Conservation (phyloP, 2,113 vertebrate genomes). For the Limnothrissa miodon region DNA sequence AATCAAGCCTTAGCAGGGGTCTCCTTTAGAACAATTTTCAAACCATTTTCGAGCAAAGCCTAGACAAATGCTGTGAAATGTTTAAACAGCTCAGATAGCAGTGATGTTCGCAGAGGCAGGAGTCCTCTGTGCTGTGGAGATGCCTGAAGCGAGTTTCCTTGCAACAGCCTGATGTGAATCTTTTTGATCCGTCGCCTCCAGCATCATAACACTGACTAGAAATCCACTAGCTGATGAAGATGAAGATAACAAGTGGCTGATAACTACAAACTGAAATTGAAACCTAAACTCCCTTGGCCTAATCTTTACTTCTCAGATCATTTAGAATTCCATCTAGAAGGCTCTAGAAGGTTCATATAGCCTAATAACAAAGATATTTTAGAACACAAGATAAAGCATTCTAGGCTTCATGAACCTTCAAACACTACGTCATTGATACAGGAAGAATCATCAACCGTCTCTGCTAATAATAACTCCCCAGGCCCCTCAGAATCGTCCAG, state of each 20-base stretch:
- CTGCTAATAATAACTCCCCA: too few species aligned
- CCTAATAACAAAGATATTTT: too few species aligned
- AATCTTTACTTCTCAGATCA: neutral
- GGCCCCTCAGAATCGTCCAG: too few species aligned
- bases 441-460: too few species aligned
- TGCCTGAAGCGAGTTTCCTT: neutral
- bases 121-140: neutral
- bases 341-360: neutral
- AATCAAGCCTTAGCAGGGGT: too few species aligned
- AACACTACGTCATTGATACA: too few species aligned
- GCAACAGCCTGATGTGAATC: neutral
- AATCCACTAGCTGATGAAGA: neutral
- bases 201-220: neutral
- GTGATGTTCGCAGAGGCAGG: neutral
- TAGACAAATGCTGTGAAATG: neutral
- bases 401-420: too few species aligned
- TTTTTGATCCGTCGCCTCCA: neutral
- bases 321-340: neutral
- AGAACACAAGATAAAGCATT: too few species aligned
- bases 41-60: neutral
- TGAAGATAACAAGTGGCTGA: neutral
- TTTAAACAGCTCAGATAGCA: neutral
- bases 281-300: neutral
- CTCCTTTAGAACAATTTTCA: neutral
- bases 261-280: neutral